Evolutionary conservation across 2,888 invertebrate species (phyloP).

Genomic region (Cinara cedri): DNA sequence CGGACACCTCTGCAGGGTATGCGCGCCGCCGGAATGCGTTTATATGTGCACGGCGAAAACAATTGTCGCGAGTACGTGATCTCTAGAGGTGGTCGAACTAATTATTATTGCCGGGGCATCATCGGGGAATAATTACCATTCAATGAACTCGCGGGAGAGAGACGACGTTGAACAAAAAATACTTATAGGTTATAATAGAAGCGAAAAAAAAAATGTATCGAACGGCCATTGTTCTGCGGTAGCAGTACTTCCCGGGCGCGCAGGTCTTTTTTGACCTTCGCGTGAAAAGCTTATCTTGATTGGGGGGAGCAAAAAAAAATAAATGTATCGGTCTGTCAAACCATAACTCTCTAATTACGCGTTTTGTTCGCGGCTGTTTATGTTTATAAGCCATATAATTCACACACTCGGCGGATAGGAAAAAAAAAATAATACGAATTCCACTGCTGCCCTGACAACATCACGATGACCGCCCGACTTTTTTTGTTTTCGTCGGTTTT

Average conservation of each 20-base stretch:
- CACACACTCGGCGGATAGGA: too few species aligned
- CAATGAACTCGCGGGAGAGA: conserved; percentile 33
- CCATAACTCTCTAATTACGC: conserved; percentile 14
- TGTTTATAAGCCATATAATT: too few species aligned
- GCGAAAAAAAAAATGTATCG: neutral
- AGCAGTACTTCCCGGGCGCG: neutral
- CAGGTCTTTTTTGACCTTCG: conserved; percentile 37
- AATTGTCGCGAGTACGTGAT: conserved; percentile 21
- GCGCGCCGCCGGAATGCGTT: conserved; percentile 29
- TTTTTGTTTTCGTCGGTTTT: neutral
- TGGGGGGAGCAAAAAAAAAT: neutral
- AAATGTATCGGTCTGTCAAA: conserved; percentile 37
- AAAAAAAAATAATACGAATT: neutral
- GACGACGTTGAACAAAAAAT: neutral
- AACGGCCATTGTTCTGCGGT: conserved; percentile 20
- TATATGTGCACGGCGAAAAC: conserved; percentile 19
- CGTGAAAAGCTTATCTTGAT: conserved; percentile 38
- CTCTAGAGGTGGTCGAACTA: conserved; percentile 47
- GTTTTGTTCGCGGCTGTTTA: neutral
- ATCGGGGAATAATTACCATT: conserved; percentile 40
- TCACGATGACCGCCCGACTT: conserved; percentile 4
- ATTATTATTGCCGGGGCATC: conserved; percentile 37
- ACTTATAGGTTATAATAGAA: neutral
- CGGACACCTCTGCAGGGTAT: conserved; percentile 17
- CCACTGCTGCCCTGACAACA: neutral